Percentiles rank a stretch among this genome's conserved stretches.
Evolutionary conservation across 23 tunicate species (phyloP).

Genomic region (Ascidia mentula): DNA sequence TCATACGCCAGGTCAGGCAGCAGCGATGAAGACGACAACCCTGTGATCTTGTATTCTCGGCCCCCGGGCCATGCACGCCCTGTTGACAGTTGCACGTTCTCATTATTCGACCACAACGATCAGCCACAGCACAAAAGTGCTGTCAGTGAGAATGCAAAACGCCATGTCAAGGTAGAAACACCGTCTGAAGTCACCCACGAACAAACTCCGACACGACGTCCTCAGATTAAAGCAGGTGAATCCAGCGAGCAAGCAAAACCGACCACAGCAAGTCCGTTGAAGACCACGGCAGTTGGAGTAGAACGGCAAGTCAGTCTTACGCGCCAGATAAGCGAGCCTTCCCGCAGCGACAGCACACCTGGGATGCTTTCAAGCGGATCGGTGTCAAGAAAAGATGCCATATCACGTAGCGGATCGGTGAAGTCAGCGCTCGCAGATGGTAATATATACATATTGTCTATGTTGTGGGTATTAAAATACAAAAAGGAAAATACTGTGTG

Average conservation of each 20-base stretch:
- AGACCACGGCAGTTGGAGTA: not conserved
- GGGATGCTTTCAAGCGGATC: not conserved
- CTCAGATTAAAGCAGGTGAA: not conserved
- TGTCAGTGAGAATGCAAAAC: not conserved
- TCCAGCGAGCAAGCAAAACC: not conserved
- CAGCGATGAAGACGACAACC: slow-evolving; percentile 26
- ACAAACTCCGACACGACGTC: not conserved
- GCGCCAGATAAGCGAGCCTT: not conserved
- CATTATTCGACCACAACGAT: slow-evolving; percentile 23
- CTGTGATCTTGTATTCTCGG: slow-evolving; percentile 19
- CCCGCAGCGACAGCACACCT: not conserved
- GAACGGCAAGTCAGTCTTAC: not conserved
- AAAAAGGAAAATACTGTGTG: too few relatives aligned
- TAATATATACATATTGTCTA: not conserved
- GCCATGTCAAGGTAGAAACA: not conserved
- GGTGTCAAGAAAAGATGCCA: not conserved
- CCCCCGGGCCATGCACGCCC: slow-evolving; percentile 18
- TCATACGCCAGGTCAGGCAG: not conserved
- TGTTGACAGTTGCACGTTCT: not conserved
- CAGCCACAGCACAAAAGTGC: not conserved
- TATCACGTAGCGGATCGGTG: slow-evolving; percentile 15
- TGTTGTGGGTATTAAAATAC: too few relatives aligned
- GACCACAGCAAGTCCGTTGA: not conserved
- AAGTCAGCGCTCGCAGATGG: slow-evolving; percentile 22
- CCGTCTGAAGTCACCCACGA: not conserved